A percentile compares a stretch with the other conserved stretches of the same genome.
Conservation (phyloP, 2,113 vertebrate species). For the Cygnus buccinator region DNA sequence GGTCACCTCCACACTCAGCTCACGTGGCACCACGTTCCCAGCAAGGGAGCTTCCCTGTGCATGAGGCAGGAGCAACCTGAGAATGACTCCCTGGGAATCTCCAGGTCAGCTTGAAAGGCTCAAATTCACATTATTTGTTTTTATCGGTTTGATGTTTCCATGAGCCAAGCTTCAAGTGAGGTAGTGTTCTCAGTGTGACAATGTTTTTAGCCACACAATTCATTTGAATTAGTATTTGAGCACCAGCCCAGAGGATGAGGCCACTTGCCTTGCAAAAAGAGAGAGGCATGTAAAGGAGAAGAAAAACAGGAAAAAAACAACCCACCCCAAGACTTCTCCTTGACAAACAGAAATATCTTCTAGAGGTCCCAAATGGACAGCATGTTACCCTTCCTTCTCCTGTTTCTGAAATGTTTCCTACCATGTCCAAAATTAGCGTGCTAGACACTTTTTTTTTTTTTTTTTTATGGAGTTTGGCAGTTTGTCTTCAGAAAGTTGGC, state of each 20-base stretch:
- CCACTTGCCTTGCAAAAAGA: not conserved
- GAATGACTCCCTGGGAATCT: not conserved
- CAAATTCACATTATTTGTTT: not conserved
- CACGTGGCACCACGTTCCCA: rapidly evolving
- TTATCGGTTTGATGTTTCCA: not conserved
- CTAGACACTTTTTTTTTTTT: not conserved
- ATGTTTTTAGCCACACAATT: not conserved
- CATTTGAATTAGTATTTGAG: not conserved
- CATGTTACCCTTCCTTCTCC: not conserved
- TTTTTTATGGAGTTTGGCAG: not conserved
- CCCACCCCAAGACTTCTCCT: not conserved
- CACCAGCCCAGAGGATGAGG: not conserved
- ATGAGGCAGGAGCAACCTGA: not conserved
- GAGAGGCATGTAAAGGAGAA: not conserved
- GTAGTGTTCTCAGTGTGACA: not conserved
- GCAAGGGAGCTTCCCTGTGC: rapidly evolving
- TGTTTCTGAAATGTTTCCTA: not conserved
- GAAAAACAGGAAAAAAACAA: not conserved
- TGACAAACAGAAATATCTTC: not conserved
- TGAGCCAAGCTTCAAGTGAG: not conserved
- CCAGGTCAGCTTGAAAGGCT: not conserved
- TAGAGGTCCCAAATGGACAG: not conserved
- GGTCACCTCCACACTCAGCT: not conserved
- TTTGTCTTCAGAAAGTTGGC: not conserved
- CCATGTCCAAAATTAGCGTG: not conserved